Evolutionary conservation across 2,113 vertebrate genomes (phyloP), one percentile per base, ranked within the genome.

Genomic region (Thymallus thymallus): DNA sequence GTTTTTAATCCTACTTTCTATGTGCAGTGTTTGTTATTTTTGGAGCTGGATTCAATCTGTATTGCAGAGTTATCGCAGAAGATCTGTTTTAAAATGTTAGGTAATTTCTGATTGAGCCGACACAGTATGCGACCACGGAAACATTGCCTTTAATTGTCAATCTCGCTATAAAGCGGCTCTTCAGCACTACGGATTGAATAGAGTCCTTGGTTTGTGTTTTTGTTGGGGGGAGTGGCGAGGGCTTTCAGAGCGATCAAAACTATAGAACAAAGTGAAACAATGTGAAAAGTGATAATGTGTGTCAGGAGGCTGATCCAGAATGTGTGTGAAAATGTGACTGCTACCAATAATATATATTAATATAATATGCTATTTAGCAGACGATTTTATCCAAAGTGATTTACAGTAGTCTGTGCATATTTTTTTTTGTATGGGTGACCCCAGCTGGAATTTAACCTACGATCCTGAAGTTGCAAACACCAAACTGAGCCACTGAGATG

Each of bases 1-100:
- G 66, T 55, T 79, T 80, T 68, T 73, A 68, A 45, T 69, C 68
- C 63, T 65, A 30, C 61, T 58, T 73, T 62, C 71, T 20, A 75
- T 55, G 83, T 88, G 82, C 72, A 80, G 76, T 70, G 35, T 41
- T 41, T 75, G 61, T 48, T 69, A 12, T 35, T 7, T 32, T 12
- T 55, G 51, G 4, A 14, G 16, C 18, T 14, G 51, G 51, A 41
- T 41, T 41, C 35, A 41, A 32, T 32, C 32, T 35, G 48, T 18
- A 18, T 51, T 0, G 5, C 48, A 2, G 3, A 18, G 48, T 51
- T 51, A 55, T 55, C 16, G 18, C 18, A 10, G 35, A 41, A 12
- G 9, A 41, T 41, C 35, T 9, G 9, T 41, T 41, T 41, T 41
- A 10, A 41, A 41, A 41, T 41, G 35, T 41, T 41, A 26, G 26